Conservation (phyloP, 2,797 vertebrate species). For the Molossus molossus region DNA sequence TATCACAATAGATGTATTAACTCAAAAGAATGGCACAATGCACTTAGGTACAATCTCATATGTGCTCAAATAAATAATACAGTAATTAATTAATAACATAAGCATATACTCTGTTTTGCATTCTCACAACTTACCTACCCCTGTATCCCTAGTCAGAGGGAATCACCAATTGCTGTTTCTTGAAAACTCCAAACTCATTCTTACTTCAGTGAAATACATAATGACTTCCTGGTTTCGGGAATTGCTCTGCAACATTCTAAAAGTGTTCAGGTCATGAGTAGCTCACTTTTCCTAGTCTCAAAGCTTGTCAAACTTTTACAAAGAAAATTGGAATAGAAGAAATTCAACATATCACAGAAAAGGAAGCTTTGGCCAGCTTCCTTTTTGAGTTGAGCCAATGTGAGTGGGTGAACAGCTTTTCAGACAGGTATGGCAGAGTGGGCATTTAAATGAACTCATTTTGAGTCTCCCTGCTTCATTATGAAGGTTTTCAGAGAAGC, state of each 20-base stretch:
- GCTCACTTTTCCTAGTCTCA: neutral
- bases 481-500: slow-evolving; percentile 37
- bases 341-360: neutral
- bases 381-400: neutral
- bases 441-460: neutral
- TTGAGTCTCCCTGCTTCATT: slow-evolving; percentile 11
- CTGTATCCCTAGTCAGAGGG: neutral
- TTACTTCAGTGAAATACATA: neutral
- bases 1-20: no score
- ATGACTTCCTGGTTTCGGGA: neutral
- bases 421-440: neutral
- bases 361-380: slow-evolving; percentile 4
- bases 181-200: neutral
- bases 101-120: neutral
- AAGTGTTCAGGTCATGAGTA: neutral
- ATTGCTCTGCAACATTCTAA: neutral
- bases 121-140: neutral
- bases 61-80: no score
- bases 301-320: neutral
- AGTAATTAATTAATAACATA: neutral
- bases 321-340: neutral
- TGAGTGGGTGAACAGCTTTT: slow-evolving; percentile 1
- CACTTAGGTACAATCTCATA: no score
- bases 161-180: neutral
- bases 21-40: no score